Conservation (phyloP, 2,113 vertebrate species). For the Grus americana region DNA sequence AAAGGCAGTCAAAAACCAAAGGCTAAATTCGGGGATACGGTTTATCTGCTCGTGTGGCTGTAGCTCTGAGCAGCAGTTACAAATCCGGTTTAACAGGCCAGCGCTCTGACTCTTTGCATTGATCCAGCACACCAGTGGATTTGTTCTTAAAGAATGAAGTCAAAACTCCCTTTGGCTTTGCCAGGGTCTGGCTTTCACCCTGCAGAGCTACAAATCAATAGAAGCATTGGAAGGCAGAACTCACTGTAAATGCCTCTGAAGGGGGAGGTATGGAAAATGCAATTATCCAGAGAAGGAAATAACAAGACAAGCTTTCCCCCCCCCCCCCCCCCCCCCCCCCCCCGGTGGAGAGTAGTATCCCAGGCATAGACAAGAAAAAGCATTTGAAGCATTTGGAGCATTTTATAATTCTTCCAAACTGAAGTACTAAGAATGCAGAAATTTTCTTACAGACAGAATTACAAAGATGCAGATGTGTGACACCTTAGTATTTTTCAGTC, state of each 20-base stretch:
- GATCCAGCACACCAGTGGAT: slow-evolving; percentile 44
- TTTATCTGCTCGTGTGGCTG: not conserved
- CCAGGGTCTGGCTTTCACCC: slow-evolving; percentile 41
- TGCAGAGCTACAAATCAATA: slow-evolving; percentile 59
- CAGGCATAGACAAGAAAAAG: not conserved
- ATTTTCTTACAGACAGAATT: not conserved
- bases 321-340: no score
- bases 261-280: slow-evolving; percentile 14
- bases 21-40: not conserved
- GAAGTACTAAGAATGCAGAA: no score
- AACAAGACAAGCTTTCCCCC: not conserved
- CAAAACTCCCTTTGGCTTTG: slow-evolving; percentile 62
- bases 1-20: not conserved
- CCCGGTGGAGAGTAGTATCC: not conserved
- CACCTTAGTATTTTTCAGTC: not conserved
- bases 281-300: slow-evolving; percentile 31
- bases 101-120: slow-evolving; percentile 33
- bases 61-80: slow-evolving; percentile 35
- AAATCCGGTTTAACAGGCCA: slow-evolving; percentile 60
- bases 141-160: slow-evolving; percentile 64
- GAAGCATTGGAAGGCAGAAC: slow-evolving; percentile 17
- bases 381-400: not conserved
- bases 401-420: not conserved
- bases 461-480: not conserved
- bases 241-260: slow-evolving; percentile 50